Percentiles rank a stretch among this genome's conserved stretches.
Conservation (phyloP, 1,140 invertebrate species). For the Acromyrmex charruanus region DNA sequence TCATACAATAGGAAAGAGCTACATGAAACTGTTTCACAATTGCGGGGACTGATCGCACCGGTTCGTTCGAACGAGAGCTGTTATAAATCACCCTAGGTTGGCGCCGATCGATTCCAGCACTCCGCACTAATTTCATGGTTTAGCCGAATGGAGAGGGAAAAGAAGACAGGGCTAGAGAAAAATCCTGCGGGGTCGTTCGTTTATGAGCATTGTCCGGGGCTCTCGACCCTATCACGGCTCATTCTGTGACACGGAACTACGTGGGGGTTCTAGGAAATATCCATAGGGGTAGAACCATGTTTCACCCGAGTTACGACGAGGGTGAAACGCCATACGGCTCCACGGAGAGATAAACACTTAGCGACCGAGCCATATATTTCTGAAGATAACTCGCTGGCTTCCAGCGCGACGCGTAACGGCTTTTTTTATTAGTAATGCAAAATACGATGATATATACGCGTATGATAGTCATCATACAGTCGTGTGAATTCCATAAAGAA, state of each 20-base stretch:
- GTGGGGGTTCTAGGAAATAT: conserved; percentile 43
- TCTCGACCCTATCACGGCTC: conserved; percentile 65
- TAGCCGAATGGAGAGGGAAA: conserved; percentile 41
- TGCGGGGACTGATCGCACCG: neutral
- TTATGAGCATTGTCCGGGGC: conserved; percentile 66
- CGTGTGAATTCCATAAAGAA: neutral
- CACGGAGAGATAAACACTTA: conserved; percentile 78
- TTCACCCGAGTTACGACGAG: conserved; percentile 61
- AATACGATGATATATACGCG: neutral
- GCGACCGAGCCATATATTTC: conserved; percentile 77
- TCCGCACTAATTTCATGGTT: conserved; percentile 73
- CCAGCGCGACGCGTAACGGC: conserved; percentile 37
- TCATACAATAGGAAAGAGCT: neutral
- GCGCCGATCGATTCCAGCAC: conserved; percentile 65
- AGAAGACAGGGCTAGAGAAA: conserved; percentile 44
- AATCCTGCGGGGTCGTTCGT: conserved; percentile 64
- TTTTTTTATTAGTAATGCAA: conserved; percentile 36
- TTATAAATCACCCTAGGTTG: conserved; percentile 58
- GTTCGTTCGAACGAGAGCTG: conserved; percentile 20
- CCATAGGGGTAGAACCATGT: conserved; percentile 59
- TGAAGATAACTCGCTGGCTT: conserved; percentile 67
- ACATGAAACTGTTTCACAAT: neutral
- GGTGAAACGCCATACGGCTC: conserved; percentile 56
- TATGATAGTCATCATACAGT: neutral
- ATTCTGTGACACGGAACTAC: conserved; percentile 39